Base-by-base conservation (phyloP, 1,140 invertebrate species). In the Lasioglossum baleicum region DNA sequence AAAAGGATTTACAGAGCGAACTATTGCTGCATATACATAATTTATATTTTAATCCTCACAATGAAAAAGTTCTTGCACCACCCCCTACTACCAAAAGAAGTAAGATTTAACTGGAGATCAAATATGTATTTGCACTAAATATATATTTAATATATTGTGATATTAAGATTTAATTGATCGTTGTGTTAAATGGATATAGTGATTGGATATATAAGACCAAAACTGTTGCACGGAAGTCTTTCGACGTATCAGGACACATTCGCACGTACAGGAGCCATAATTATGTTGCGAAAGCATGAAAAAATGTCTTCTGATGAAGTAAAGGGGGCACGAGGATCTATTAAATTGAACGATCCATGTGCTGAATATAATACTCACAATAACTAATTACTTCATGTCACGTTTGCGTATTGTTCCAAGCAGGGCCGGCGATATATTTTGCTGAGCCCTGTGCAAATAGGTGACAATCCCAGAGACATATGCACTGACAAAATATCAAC, bases 201-300 rank as follows among this genome's bases (percentile, higher is more conserved):
- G 17, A 82, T 86, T 51, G 90, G 89, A 10, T 90, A 90, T 22
- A 81, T 83, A 44, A 88, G 67, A 70, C 86, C 85, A 13, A 83
- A 82, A 67, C 56, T 69, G 17, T 74, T 91, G 8, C 85, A 84
- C 40, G 67, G 51, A 40, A 53, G 61, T 80, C 65, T 91, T n/a
- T 90, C 91, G 8, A 82, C 69, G 13, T 91, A 91, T 80, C 89
- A 91, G 77, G 84, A 90, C n/a, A 86, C 79, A n/a, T 72, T 89
- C 48, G 89, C 89, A 10, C 79, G 88, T 22, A 85, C 87, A 20
- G 91, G 86, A 20, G 88, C 88, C 17, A 74, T 81, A 8, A 66
- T 92, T 13, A 90, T 92, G 13, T 40, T 90, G 48, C 60, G 88
- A 76, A 85, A 87, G 13, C 31, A 67, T 63, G 75, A 85, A 13